These are phyloP conservation scores for Ormyrus thymus DNA, from an alignment of 2,888 invertebrate species.

Conservation along the genomic window DNA sequence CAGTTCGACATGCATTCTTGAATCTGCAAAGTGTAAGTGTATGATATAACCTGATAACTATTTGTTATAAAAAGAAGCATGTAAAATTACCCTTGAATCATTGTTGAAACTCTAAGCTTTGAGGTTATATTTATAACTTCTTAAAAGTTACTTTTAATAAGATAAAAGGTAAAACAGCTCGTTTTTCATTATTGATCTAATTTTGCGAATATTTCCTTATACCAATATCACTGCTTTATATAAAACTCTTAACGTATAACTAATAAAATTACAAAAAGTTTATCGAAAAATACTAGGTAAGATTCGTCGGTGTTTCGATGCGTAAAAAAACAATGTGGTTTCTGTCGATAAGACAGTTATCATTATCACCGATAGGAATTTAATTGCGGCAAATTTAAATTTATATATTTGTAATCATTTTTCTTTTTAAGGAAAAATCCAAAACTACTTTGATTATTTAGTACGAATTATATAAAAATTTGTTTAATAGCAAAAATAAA, in stretches of 20 bases:
- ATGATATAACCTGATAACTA: not conserved
- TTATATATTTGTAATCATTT: too few species aligned
- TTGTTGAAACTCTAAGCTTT: constrained; percentile 13
- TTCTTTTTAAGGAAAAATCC: too few species aligned
- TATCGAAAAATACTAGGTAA: not conserved
- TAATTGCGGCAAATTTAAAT: too few species aligned
- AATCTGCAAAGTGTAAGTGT: constrained; percentile 32
- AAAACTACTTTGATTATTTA: too few species aligned
- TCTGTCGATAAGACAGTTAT: not conserved
- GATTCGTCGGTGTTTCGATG: constrained; percentile 4
- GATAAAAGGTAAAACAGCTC: not conserved
- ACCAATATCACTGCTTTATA: not conserved
- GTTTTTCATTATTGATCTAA: constrained; percentile 15
- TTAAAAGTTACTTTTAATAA: not conserved
- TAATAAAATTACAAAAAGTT: constrained; percentile 8
- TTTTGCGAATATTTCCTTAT: too few species aligned
- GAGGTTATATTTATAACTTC: constrained; percentile 48
- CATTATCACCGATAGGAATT: too few species aligned
- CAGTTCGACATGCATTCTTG: constrained; percentile 36
- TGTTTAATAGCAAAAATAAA: too few species aligned
- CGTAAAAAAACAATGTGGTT: not conserved
- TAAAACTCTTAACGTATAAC: not conserved
- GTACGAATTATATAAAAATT: too few species aligned
- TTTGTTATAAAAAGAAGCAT: not conserved
- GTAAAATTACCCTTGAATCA: constrained; percentile 50